These are phyloP conservation scores for Drosophila pruinosa DNA, from an alignment of 1,140 invertebrate species.

Conservation along the genomic window DNA sequence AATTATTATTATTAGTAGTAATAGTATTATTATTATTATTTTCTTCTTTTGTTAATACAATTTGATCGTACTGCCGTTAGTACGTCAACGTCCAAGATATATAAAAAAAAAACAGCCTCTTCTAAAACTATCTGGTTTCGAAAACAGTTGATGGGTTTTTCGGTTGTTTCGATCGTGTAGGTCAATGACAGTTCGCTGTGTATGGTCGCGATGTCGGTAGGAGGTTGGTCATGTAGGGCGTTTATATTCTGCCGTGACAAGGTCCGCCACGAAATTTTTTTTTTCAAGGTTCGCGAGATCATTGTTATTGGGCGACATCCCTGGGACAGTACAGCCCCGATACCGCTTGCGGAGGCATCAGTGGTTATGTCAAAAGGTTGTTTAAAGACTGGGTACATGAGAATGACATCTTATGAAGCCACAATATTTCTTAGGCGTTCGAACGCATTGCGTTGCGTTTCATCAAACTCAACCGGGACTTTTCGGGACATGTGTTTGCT, in stretches of 20 bases:
- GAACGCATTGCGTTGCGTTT: not conserved
- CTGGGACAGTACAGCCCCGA: slow-evolving; percentile 33
- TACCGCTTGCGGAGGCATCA: too few species aligned
- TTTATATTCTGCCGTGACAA: not conserved
- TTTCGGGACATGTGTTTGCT: not conserved
- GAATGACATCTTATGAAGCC: slow-evolving; percentile 33
- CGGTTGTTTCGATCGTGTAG: not conserved
- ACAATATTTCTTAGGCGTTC: slow-evolving; percentile 13
- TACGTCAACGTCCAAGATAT: too few species aligned
- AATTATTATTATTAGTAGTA: too few species aligned
- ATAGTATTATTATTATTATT: too few species aligned
- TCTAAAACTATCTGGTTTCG: not conserved
- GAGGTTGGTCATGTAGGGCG: not conserved
- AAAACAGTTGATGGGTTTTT: not conserved
- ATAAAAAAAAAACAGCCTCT: too few species aligned
- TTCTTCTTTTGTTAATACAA: too few species aligned
- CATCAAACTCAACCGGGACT: not conserved
- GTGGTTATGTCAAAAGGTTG: slow-evolving; percentile 34
- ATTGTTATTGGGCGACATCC: slow-evolving; percentile 9
- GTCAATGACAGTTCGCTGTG: not conserved
- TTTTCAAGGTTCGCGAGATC: slow-evolving; percentile 13
- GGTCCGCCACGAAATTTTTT: too few species aligned
- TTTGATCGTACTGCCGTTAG: too few species aligned
- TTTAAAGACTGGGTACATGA: slow-evolving; percentile 26
- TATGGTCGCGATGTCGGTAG: not conserved